Base-by-base conservation (phyloP, 2,888 invertebrate species). In the Brachylomia viminalis region DNA sequence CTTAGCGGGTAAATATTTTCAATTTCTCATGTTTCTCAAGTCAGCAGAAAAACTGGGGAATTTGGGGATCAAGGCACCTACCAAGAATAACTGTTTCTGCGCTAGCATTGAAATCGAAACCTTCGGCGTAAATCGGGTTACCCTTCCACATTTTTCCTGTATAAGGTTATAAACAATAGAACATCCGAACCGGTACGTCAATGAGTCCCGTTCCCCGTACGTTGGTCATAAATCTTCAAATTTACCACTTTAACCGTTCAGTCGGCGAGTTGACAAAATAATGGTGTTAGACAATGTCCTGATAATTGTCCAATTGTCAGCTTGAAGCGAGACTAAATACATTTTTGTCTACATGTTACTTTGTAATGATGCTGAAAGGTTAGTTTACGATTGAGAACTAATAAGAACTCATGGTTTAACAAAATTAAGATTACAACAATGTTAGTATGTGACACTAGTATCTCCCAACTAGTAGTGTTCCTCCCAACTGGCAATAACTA, bases 181-280 rank as follows among this genome's bases (percentile, higher is more conserved):
- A 86, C 82, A 87, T 82, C 86, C 77, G 82, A 91, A 77, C 83
- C 88, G 84, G 89, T 88, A 85, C 83, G 79, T 72, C 82, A 72
- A 77, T 66, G 71, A 79, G 83, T 90, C 83, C 90, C 91, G 92
- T 92, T 92, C 83, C 79, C 82, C 79, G 86, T 87, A 85, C 85
- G 59, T 71, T 65, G 76, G 72, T 78, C 91, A 92, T 95, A 94
- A 94, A 95, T 94, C 93, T 93, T 89, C 86, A 88, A 92, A 92
- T 94, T 92, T 91, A 92, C 92, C 91, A 93, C 91, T 92, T 89
- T 92, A 92, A 92, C 93, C 91, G 94, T 93, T 90, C 58, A 88
- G 92, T 86, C 90, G 84, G 85, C 86, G 85, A 91, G 92, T 93
- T 94, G 92, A 92, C 93, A 92, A 92, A 94, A 94, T 94, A 95